Evolutionary conservation across 2,113 vertebrate genomes (phyloP).

Genomic region (Chamaea fasciata): DNA sequence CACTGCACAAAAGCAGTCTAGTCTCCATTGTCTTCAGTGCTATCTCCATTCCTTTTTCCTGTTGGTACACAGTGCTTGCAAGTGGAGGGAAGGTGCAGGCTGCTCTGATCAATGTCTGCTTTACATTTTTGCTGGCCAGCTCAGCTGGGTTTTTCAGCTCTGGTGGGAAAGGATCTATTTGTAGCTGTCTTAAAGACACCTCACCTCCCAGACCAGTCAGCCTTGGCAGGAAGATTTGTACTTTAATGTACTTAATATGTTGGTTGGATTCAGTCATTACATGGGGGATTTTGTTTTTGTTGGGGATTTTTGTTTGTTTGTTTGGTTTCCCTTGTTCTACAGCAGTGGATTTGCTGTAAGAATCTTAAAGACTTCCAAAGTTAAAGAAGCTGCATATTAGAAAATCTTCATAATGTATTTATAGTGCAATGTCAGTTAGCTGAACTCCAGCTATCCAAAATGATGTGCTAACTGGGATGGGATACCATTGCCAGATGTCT

Average conservation of each 20-base stretch:
- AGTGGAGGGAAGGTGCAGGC: not conserved
- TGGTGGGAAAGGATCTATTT: conserved; percentile 10
- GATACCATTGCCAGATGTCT: conserved; percentile 1
- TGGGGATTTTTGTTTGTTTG: not conserved
- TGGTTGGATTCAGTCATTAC: not conserved
- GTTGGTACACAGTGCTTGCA: not conserved
- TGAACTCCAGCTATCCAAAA: not conserved
- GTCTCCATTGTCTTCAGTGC: not conserved
- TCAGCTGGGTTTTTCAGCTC: not conserved
- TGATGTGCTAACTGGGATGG: not conserved
- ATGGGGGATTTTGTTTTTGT: not conserved
- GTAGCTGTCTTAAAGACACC: not conserved
- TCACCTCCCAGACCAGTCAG: not conserved
- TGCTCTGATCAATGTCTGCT: not conserved
- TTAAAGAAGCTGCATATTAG: not conserved
- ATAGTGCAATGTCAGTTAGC: not conserved
- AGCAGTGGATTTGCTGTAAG: not conserved
- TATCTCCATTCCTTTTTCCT: not conserved
- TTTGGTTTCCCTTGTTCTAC: not conserved
- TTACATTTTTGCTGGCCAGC: conserved; percentile 1
- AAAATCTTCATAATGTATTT: not conserved
- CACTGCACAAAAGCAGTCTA: not conserved
- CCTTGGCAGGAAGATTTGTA: not conserved
- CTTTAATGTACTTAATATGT: conserved; percentile 3
- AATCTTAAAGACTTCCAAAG: not conserved